Evolutionary conservation across 2,888 invertebrate genomes (phyloP).

Genomic region (Protophormia terraenovae): DNA sequence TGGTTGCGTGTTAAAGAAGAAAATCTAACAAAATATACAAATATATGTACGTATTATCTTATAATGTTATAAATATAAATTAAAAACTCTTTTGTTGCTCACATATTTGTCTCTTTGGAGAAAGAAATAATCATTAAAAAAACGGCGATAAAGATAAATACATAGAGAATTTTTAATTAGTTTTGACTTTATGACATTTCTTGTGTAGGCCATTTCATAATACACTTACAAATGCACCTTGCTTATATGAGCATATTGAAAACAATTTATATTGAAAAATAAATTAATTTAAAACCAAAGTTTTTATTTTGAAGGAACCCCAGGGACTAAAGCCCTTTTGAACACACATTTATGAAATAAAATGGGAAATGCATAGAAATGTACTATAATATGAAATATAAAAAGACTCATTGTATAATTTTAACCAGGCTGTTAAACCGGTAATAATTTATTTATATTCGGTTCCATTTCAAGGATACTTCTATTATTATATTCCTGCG

Average conservation of each 20-base stretch:
- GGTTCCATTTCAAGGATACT: conserved; percentile 32
- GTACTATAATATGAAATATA: not conserved
- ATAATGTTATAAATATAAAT: not conserved
- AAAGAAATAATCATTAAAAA: too few species aligned
- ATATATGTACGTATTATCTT: too few species aligned
- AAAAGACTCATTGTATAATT: not conserved
- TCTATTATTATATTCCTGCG: not conserved
- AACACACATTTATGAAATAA: not conserved
- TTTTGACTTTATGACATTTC: conserved; percentile 44
- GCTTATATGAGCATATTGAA: not conserved
- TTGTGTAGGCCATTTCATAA: not conserved
- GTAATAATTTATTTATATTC: conserved; percentile 47
- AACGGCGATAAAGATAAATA: conserved; percentile 28
- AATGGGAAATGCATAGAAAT: not conserved
- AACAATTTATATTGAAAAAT: conserved; percentile 10
- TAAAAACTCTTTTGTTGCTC: conserved; percentile 25
- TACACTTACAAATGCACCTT: not conserved
- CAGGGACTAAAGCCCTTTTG: not conserved
- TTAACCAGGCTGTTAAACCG: conserved; percentile 27
- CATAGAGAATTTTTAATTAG: conserved; percentile 51
- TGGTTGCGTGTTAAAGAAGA: conserved; percentile 25
- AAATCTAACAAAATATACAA: conserved; percentile 15
- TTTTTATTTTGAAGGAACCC: conserved; percentile 30
- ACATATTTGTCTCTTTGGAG: not conserved
- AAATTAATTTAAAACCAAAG: conserved; percentile 32